Evolutionary conservation across 2,888 invertebrate species (phyloP), one percentile per base, ranked within the genome.

Genomic region (Heterodera filipjevi): DNA sequence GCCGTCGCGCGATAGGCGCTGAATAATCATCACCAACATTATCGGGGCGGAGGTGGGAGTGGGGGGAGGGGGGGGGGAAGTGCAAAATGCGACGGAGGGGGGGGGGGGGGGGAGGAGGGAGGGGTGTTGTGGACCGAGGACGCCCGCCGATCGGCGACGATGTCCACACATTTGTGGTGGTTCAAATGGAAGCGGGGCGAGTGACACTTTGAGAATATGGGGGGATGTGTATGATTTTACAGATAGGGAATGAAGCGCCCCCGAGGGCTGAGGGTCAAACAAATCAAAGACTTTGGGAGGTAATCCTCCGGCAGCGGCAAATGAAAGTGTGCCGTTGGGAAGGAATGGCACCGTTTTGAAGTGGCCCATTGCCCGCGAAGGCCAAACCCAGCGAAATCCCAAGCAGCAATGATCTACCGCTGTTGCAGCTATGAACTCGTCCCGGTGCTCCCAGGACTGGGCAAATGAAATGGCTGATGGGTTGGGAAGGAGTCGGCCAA

Each of bases 11-110:
- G 68, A 32, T 32, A 19, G 68, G 68, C 68, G 68, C 68, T 68
- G 68, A 68, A 68, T 68, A 68, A 68, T 68, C 68, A 68, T 68
- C 68, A 35, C 19, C 32, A 68, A 35, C 35, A 35, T 35, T 19
- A 35, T 35, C 32, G 68, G 30, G 22, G 68, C 19, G 35, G 32
- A 10, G 32, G 66, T 27, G 35, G 33, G 32, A 33, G 32, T 32
- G 33, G 33, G 1, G 27, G 27, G 14, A 10, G 30, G 30, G 66
- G 27, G 27, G 27, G 27, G 32, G 27, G 30, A n/a, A n/a, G 14
- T 6, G 66, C 10, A n/a, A 68, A 68, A 35, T 68, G 68, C 33
- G 35, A 27, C 68, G 35, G 68, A 14, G 22, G 33, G 16, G 22
- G 68, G 16, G 19, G 32, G 68, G 35, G 68, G 32, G 33, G 32